Base-by-base conservation (phyloP, 2,797 vertebrate species). In the Spea hammondii region DNA sequence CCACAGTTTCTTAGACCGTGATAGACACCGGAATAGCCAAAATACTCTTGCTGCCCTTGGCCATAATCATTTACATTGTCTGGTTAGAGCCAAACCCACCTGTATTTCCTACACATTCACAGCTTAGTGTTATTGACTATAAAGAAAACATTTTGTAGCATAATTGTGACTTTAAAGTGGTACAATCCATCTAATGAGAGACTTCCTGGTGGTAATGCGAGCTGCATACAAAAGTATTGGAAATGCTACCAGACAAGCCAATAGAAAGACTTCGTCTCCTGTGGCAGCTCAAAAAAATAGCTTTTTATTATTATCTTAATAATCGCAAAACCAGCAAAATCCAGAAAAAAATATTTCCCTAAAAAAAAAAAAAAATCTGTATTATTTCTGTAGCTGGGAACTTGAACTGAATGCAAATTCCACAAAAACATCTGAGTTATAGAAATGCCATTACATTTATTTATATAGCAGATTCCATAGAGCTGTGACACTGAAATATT, bases 91-190 rank as follows among this genome's bases (percentile, higher is more conserved):
- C 75, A 49, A 77, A 73, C 64, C 79, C 70, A 82, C 74, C 79
- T 82, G 64, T 72, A 82, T 82, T 77, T 82, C 79, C 79, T 82
- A 75, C 70, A 77, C 65, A 82, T 82, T 82, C 74, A 82, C 79
- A 82, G 75, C 74, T 65, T 70, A 54, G 64, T 82, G 74, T 73
- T 81, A 76, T 76, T 76, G 75, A 77, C 79, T 77, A 82, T 82
- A 77, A 82, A 77, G 75, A 76, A 77, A 77, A 74, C 76, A 77
- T 81, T 73, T 73, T 77, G 74, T 77, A 55, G 55, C 70, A 82
- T 82, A 77, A 82, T 77, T 77, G 79, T 64, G 70, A 77, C 70
- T 82, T 82, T 70, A 77, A 77, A 82, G 75, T 72, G 55, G 79
- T 70, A 82, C 48, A 67, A 17, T 73, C 74, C 12, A 55, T 77